Conservation (phyloP, 53 echinoderm and acorn worm species). For the Apostichopus leukothele region DNA sequence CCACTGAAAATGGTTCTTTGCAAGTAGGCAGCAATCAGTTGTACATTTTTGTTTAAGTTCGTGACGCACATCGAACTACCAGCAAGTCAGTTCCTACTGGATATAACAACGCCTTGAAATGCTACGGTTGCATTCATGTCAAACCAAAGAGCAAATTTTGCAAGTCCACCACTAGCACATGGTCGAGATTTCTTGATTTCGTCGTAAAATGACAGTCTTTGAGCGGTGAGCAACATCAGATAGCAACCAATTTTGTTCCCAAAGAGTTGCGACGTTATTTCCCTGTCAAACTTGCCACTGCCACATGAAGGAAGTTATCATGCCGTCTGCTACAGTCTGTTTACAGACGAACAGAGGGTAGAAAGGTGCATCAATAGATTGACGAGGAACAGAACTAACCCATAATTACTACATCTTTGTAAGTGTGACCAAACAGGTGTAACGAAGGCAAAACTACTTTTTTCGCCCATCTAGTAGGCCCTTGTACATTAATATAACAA, state of each 20-base stretch:
- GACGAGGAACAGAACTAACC: background rate
- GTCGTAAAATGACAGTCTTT: background rate
- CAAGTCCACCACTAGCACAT: background rate
- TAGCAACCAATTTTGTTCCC: background rate
- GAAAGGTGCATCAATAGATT: background rate
- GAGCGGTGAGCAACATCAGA: background rate
- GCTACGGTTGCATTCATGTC: too few relatives aligned
- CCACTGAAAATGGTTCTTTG: too few relatives aligned
- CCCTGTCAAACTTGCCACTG: background rate
- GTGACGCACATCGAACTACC: too few relatives aligned
- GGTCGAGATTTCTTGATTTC: background rate
- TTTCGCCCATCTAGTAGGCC: too few relatives aligned
- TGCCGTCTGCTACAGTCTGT: slow-evolving; percentile 42
- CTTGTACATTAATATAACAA: too few relatives aligned
- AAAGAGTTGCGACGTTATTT: background rate
- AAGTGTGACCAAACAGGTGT: background rate
- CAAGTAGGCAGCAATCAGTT: too few relatives aligned
- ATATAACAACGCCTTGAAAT: too few relatives aligned
- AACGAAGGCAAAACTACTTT: too few relatives aligned
- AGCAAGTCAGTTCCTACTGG: too few relatives aligned
- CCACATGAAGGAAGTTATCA: slow-evolving; percentile 37
- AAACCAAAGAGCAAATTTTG: too few relatives aligned
- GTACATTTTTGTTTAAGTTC: too few relatives aligned
- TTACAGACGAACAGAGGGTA: slow-evolving; percentile 45
- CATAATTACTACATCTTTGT: background rate